phyloP scores from a whole-genome alignment of 2,888 invertebrate genomes.

The Cloeon dipterum region DNA sequence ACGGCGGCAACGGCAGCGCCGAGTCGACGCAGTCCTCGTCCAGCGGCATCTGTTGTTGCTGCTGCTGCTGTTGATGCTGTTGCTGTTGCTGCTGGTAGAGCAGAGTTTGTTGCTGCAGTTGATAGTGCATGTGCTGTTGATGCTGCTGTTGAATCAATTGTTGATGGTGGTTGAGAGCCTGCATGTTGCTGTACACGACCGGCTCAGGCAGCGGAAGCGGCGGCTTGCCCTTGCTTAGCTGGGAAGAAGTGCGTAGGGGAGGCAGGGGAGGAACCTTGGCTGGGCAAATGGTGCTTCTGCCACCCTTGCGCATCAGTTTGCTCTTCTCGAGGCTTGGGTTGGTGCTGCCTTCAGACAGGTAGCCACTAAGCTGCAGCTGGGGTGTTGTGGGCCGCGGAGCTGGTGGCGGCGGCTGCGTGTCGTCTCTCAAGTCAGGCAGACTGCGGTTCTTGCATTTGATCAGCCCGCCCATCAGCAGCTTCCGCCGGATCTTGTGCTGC shows the following conservation, averaged over 20 bases:
- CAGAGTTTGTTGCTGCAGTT: background rate
- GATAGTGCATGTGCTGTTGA: conserved; percentile 3
- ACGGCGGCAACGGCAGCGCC: conserved; percentile 45
- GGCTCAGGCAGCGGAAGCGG: conserved; percentile 1
- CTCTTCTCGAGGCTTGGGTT: conserved; percentile 70
- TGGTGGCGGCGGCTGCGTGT: conserved; percentile 14
- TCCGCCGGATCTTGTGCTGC: conserved; percentile 72
- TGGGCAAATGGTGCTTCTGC: conserved; percentile 60
- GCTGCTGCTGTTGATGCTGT: background rate
- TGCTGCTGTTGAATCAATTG: conserved; percentile 6
- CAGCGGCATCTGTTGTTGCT: background rate
- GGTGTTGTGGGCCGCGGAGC: conserved; percentile 16
- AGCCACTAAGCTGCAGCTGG: conserved; percentile 32
- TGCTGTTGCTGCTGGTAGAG: background rate
- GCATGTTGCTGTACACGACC: background rate
- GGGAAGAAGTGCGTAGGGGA: conserved; percentile 66
- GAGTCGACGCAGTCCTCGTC: conserved; percentile 12
- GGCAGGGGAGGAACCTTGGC: conserved; percentile 63
- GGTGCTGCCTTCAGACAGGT: conserved; percentile 61
- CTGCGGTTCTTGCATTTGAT: conserved; percentile 73
- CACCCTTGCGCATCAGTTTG: conserved; percentile 71
- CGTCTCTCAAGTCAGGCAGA: conserved; percentile 76
- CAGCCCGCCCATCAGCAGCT: conserved; percentile 70
- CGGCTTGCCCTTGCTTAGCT: conserved; percentile 33
- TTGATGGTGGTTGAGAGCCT: conserved; percentile 6